A percentile compares a stretch with the other conserved stretches of the same genome.
Conservation (phyloP, 1,140 invertebrate genomes). For the Hypsibius dujardini region DNA sequence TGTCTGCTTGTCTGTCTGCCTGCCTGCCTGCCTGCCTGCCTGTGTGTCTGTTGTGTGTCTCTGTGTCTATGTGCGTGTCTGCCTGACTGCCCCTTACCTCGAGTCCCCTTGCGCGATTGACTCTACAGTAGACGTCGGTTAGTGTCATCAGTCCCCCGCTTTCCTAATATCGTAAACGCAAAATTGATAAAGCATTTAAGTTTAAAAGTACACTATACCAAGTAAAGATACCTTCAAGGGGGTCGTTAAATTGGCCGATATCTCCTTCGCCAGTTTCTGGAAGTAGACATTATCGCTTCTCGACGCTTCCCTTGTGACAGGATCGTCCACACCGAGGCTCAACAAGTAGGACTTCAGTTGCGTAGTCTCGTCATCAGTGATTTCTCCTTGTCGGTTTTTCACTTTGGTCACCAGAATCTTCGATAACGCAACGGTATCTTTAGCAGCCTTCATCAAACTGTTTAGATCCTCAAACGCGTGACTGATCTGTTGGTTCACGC, state of each 20-base stretch:
- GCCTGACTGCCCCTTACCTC: too few species aligned
- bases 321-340: conserved; percentile 89
- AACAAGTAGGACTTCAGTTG: conserved; percentile 81
- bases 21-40: too few species aligned
- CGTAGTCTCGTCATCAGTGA: conserved; percentile 72
- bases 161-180: conserved; percentile 44
- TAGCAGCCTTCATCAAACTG: conserved; percentile 82
- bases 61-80: too few species aligned
- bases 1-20: too few species aligned
- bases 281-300: conserved; percentile 71
- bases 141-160: conserved; percentile 86
- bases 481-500: conserved; percentile 72
- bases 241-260: conserved; percentile 58
- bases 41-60: too few species aligned
- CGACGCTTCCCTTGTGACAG: conserved; percentile 72
- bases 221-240: conserved; percentile 66
- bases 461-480: conserved; percentile 84
- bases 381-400: conserved; percentile 78
- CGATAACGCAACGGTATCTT: conserved; percentile 85
- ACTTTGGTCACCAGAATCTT: conserved; percentile 83
- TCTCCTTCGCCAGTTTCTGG: conserved; percentile 62
- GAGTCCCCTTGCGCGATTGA: conserved; percentile 51
- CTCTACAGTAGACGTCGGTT: conserved; percentile 84
- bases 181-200: too few species aligned
- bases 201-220: too few species aligned